Evolutionary conservation across 2,888 invertebrate genomes (phyloP).

Genomic region (Nasonovia ribisnigri): DNA sequence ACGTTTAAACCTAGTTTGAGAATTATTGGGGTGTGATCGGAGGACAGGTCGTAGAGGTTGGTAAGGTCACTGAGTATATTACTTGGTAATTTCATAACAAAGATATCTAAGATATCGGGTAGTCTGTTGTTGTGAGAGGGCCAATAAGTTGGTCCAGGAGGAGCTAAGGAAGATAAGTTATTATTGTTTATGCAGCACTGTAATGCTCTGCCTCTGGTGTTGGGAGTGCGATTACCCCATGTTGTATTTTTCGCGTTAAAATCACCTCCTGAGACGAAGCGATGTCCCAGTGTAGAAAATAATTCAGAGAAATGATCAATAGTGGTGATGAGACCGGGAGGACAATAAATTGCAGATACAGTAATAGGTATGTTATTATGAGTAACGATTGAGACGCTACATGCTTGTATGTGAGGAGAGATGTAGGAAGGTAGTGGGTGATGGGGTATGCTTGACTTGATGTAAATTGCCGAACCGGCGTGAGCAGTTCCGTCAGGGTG

Average conservation of each 20-base stretch:
- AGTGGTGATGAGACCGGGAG: constrained; percentile 4
- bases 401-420: constrained; percentile 23
- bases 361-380: constrained; percentile 41
- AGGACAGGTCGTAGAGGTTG: constrained; percentile 14
- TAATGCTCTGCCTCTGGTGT: too few relatives aligned
- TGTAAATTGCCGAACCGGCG: too few relatives aligned
- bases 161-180: too few relatives aligned
- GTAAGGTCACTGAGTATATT: constrained; percentile 13
- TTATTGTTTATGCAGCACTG: too few relatives aligned
- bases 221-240: too few relatives aligned
- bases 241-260: too few relatives aligned
- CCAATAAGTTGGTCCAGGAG: neutral
- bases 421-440: constrained; percentile 26
- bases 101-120: neutral
- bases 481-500: constrained; percentile 1
- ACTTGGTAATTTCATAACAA: neutral
- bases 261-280: neutral
- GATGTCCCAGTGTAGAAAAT: constrained; percentile 14
- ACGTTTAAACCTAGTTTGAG: constrained; percentile 22
- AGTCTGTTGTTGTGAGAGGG: constrained; percentile 17
- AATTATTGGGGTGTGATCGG: constrained; percentile 24
- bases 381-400: constrained; percentile 21
- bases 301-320: constrained; percentile 3
- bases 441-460: neutral
- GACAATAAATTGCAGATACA: constrained; percentile 29